A percentile compares a stretch with the other conserved stretches of the same genome.
Conservation (phyloP, 2,797 vertebrate genomes). For the Clarias fuscus region DNA sequence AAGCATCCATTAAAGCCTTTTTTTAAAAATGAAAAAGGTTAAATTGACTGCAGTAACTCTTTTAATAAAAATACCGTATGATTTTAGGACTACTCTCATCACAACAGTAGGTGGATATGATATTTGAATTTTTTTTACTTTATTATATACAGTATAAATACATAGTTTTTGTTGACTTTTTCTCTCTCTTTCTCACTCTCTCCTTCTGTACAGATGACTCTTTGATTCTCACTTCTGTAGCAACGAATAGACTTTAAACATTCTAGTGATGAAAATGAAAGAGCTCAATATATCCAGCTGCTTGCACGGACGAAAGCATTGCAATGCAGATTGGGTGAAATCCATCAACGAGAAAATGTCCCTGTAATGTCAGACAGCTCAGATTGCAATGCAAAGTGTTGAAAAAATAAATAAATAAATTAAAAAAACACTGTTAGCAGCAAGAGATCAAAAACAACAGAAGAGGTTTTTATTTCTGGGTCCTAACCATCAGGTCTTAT, state of each 20-base stretch:
- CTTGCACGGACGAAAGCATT: neutral
- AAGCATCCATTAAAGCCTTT: neutral
- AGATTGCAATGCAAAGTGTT: slow-evolving; percentile 6
- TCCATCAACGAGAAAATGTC: slow-evolving; percentile 1
- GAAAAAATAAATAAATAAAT: neutral
- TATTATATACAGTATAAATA: neutral
- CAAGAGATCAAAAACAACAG: slow-evolving; percentile 15
- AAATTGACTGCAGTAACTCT: neutral
- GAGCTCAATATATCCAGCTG: neutral
- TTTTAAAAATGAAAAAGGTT: neutral
- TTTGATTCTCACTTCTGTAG: slow-evolving; percentile 3
- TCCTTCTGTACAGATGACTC: neutral
- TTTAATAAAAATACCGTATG: neutral
- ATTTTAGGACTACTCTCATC: neutral
- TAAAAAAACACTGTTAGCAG: neutral
- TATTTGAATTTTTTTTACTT: neutral
- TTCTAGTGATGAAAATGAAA: neutral
- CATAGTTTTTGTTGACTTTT: neutral
- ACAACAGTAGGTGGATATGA: neutral
- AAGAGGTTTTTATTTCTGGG: neutral
- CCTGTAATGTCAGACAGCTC: slow-evolving; percentile 9
- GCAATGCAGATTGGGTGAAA: slow-evolving; percentile 11
- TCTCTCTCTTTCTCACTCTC: neutral
- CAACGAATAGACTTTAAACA: neutral
- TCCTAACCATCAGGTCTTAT: neutral